Conservation (phyloP, 2,888 invertebrate genomes). For the Notodonta ziczac region DNA sequence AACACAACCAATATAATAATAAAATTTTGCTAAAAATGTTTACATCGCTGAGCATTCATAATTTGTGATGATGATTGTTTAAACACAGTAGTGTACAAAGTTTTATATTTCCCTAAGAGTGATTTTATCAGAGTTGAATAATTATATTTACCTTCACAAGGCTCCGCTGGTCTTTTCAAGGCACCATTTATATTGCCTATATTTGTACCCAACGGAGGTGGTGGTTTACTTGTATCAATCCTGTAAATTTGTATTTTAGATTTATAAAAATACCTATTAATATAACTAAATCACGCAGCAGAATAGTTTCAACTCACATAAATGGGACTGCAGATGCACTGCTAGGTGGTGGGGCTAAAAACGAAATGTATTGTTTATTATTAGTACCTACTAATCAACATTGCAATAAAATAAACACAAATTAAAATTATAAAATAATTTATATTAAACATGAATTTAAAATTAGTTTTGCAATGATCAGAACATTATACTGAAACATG, state of each 20-base stretch:
- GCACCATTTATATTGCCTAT: constrained; percentile 26
- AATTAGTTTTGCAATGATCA: no score
- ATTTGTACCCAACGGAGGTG: constrained; percentile 53
- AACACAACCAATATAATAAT: constrained; percentile 8
- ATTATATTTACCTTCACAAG: constrained; percentile 47
- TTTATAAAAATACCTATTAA: neutral
- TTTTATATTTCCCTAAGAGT: constrained; percentile 1
- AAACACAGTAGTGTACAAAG: neutral
- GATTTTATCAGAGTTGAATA: constrained; percentile 4
- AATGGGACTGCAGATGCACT: neutral
- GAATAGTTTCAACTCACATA: neutral
- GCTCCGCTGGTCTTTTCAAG: constrained; percentile 45
- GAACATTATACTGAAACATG: no score
- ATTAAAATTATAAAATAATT: no score
- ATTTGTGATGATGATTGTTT: constrained; percentile 9
- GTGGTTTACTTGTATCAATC: constrained; percentile 65
- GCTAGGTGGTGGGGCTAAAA: constrained; percentile 30
- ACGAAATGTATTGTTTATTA: neutral
- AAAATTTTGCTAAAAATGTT: constrained; percentile 14
- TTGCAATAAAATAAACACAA: no score
- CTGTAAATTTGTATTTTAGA: constrained; percentile 31
- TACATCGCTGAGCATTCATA: constrained; percentile 50
- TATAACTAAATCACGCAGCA: neutral
- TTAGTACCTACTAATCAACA: no score
- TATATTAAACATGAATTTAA: no score